Evolutionary conservation across 2,797 vertebrate species (phyloP).

Genomic region (Falco concolor): DNA sequence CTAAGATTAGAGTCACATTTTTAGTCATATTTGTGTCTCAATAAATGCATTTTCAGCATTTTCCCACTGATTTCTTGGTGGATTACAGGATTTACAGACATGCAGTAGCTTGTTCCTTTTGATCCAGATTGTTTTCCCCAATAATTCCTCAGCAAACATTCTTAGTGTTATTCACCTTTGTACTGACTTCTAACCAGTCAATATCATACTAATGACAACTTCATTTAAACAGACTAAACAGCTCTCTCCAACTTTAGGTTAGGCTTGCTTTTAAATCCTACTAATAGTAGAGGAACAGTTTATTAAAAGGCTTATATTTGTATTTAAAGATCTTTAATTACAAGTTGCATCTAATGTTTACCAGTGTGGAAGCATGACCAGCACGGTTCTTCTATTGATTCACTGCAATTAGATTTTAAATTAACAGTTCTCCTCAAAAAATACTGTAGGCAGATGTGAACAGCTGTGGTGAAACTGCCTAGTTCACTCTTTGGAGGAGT

Average conservation of each 20-base stretch:
- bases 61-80: not conserved
- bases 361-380: not conserved
- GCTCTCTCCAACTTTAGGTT: not conserved
- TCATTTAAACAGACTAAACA: not conserved
- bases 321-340: not conserved
- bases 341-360: not conserved
- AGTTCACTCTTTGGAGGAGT: not conserved
- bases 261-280: not conserved
- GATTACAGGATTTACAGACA: not conserved
- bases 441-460: not conserved
- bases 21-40: rapidly evolving
- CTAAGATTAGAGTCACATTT: not conserved
- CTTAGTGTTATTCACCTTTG: not conserved
- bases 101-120: not conserved
- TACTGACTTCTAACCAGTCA: not conserved
- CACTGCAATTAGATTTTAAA: not conserved
- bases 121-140: not conserved
- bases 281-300: not conserved
- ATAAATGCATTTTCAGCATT: not conserved
- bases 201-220: not conserved
- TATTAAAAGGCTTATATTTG: not conserved
- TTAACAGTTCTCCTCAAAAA: not conserved
- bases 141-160: not conserved
- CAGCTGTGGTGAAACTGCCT: not conserved
- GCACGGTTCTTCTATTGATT: not conserved